Percentiles rank a stretch among this genome's conserved stretches.
These are phyloP conservation scores for Protodeltote pygarga DNA, from an alignment of 2,888 invertebrate species.

Conservation along the genomic window DNA sequence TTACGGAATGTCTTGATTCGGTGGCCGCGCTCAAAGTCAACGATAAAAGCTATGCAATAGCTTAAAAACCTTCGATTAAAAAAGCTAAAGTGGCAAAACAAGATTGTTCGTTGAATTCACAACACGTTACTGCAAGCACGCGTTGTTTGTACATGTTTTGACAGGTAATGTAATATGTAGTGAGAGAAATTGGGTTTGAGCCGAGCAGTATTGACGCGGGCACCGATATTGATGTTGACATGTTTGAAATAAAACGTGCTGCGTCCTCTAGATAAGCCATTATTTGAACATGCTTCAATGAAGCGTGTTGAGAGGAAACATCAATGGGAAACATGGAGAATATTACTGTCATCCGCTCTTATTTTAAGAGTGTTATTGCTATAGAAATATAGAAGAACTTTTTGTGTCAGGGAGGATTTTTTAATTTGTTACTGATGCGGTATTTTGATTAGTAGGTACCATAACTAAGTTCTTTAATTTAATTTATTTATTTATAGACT, in stretches of 20 bases:
- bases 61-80: not conserved
- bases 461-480: no score
- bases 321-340: not conserved
- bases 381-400: not conserved
- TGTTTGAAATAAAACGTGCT: slow-evolving; percentile 47
- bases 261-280: slow-evolving; percentile 41
- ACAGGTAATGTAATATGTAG: slow-evolving; percentile 73
- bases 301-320: slow-evolving; percentile 15
- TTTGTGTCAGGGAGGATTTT: not conserved
- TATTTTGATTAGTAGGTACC: no score
- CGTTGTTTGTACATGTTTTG: slow-evolving; percentile 67
- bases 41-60: no score
- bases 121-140: slow-evolving; percentile 42
- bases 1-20: no score
- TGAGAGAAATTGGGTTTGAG: slow-evolving; percentile 69
- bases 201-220: slow-evolving; percentile 49
- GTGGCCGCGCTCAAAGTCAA: no score
- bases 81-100: slow-evolving; percentile 10
- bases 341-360: slow-evolving; percentile 5
- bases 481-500: no score
- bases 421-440: slow-evolving; percentile 8
- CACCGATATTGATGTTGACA: slow-evolving; percentile 58
- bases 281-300: slow-evolving; percentile 37
- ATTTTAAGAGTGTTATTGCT: not conserved
- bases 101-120: slow-evolving; percentile 31